Percentiles rank a stretch among this genome's conserved stretches.
These are phyloP conservation scores for Chelonoidis abingdonii DNA, from an alignment of 2,113 vertebrate genomes.

Conservation along the genomic window DNA sequence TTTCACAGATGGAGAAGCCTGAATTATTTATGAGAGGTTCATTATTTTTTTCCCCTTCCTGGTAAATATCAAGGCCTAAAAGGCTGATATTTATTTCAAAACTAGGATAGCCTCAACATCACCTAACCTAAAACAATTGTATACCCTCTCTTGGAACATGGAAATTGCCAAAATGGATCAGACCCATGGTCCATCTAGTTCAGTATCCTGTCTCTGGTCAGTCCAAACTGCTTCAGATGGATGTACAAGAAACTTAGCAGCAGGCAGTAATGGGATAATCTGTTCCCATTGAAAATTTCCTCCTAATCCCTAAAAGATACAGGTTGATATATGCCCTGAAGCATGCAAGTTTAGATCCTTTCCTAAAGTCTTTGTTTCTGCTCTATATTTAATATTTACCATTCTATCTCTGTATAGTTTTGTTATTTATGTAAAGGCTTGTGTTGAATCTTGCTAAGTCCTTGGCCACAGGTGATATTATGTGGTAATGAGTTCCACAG, in stretches of 20 bases:
- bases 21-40: slow-evolving; percentile 85
- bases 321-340: slow-evolving; percentile 43
- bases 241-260: slow-evolving; percentile 43
- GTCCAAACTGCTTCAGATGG: slow-evolving; percentile 51
- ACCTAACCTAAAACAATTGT: slow-evolving; percentile 45
- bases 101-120: slow-evolving; percentile 64
- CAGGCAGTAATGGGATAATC: slow-evolving; percentile 52
- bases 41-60: slow-evolving; percentile 42
- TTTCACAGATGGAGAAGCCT: slow-evolving; percentile 83
- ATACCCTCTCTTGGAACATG: background rate
- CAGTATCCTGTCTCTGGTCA: background rate
- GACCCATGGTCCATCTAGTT: background rate
- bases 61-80: slow-evolving; percentile 78
- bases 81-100: slow-evolving; percentile 74
- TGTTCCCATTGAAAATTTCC: slow-evolving; percentile 62
- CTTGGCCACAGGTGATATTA: background rate
- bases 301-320: slow-evolving; percentile 34
- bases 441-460: background rate
- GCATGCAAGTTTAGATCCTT: slow-evolving; percentile 35
- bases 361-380: background rate
- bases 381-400: background rate
- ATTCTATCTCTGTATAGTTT: background rate
- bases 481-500: background rate
- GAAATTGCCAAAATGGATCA: background rate
- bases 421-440: slow-evolving; percentile 10